A percentile compares a stretch with the other conserved stretches of the same genome.
phyloP scores from a whole-genome alignment of 2,888 invertebrate species.

The Netelia inedita region DNA sequence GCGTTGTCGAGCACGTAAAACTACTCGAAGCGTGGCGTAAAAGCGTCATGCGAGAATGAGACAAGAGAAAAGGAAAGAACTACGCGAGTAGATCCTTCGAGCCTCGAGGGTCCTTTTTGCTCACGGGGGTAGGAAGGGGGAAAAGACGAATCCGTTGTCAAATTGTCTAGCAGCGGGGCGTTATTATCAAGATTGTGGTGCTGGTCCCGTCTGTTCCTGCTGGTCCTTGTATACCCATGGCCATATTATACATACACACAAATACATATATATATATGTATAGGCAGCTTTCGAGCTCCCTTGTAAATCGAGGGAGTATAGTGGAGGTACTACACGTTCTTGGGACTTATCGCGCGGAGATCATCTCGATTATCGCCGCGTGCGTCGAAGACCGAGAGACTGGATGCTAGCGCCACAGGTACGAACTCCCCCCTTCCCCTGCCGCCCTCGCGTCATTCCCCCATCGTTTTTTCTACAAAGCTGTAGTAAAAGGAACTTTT shows the following conservation, averaged over 20 bases:
- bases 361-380: slow-evolving; percentile 69
- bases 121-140: slow-evolving; percentile 54
- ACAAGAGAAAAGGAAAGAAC: slow-evolving; percentile 3
- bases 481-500: slow-evolving; percentile 25
- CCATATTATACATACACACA: slow-evolving; percentile 1
- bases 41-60: slow-evolving; percentile 25
- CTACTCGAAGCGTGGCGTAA: slow-evolving; percentile 29
- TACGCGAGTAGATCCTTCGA: slow-evolving; percentile 15
- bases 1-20: slow-evolving; percentile 50
- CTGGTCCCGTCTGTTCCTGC: slow-evolving; percentile 55
- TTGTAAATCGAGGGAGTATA: slow-evolving; percentile 42
- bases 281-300: slow-evolving; percentile 19
- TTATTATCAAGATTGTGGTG: slow-evolving; percentile 80
- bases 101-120: not conserved
- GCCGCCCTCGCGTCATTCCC: slow-evolving; percentile 17
- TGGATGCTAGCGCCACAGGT: slow-evolving; percentile 64
- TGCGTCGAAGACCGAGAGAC: slow-evolving; percentile 54
- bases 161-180: slow-evolving; percentile 81
- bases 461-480: slow-evolving; percentile 23
- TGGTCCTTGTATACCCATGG: slow-evolving; percentile 19
- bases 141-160: slow-evolving; percentile 81
- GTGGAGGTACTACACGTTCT: slow-evolving; percentile 39
- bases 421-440: slow-evolving; percentile 31
- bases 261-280: slow-evolving; percentile 5
- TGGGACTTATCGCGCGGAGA: slow-evolving; percentile 68